Conservation (phyloP, 1,140 invertebrate species). For the Aleiodes sp. region DNA sequence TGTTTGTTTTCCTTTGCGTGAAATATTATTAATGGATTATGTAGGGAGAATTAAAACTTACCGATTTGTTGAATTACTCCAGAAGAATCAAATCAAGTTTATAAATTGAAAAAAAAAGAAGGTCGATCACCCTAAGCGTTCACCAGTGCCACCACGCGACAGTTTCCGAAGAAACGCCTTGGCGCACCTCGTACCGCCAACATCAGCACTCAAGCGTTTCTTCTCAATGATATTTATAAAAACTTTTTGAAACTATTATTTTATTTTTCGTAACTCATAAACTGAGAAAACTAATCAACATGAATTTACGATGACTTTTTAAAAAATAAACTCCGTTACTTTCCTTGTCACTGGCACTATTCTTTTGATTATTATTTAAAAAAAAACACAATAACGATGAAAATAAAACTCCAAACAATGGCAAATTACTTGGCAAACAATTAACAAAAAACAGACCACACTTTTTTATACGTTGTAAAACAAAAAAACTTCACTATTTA, state of each 20-base stretch:
- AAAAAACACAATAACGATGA: not conserved
- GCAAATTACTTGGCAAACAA: not conserved
- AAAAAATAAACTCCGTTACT: too few species aligned
- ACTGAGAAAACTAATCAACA: too few species aligned
- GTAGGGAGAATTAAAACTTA: not conserved
- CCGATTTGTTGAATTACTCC: not conserved
- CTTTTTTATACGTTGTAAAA: not conserved
- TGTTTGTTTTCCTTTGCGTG: too few species aligned
- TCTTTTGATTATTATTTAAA: too few species aligned
- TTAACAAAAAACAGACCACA: too few species aligned
- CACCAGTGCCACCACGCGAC: conserved; percentile 36
- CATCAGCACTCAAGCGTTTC: conserved; percentile 21
- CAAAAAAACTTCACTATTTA: not conserved
- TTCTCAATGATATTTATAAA: too few species aligned
- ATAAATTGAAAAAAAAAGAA: too few species aligned
- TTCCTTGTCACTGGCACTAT: too few species aligned
- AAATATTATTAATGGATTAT: too few species aligned
- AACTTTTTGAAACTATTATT: not conserved
- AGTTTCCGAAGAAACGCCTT: conserved; percentile 32
- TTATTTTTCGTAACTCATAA: too few species aligned
- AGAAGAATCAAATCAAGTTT: not conserved
- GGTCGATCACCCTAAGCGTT: conserved; percentile 28
- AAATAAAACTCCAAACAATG: not conserved
- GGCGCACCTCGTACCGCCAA: conserved; percentile 25
- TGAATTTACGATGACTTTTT: too few species aligned